Percentiles rank a stretch among this genome's conserved stretches.
phyloP scores from a whole-genome alignment of 2,888 invertebrate genomes.

The Oeneis ivallda region DNA sequence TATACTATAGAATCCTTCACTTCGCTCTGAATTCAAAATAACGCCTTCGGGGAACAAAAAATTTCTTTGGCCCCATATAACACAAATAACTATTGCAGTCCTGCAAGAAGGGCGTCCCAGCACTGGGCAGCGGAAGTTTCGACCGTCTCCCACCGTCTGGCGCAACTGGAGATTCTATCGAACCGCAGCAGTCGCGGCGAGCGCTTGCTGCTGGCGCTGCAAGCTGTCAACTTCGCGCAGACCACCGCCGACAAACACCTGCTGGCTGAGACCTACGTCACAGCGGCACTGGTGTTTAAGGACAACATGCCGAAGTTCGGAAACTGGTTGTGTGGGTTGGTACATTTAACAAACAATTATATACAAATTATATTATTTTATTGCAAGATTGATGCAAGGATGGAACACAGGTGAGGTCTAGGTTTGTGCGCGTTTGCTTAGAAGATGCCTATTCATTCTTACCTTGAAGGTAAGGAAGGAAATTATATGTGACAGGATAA shows the following conservation, averaged over 20 bases:
- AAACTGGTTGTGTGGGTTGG: slow-evolving; percentile 85
- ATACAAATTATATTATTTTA: too few species aligned
- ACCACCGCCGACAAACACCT: slow-evolving; percentile 87
- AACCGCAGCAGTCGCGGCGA: slow-evolving; percentile 83
- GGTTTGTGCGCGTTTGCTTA: too few species aligned
- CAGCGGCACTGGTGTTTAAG: slow-evolving; percentile 88
- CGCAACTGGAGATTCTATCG: slow-evolving; percentile 90
- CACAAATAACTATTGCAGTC: slow-evolving; percentile 56
- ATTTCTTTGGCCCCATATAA: too few species aligned
- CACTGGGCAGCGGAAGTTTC: slow-evolving; percentile 88
- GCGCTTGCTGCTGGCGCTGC: slow-evolving; percentile 87
- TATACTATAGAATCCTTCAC: too few species aligned
- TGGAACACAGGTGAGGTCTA: too few species aligned
- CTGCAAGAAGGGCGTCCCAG: slow-evolving; percentile 65
- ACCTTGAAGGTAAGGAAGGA: too few species aligned
- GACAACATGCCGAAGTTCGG: slow-evolving; percentile 85
- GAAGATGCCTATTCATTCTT: too few species aligned
- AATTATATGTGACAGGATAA: too few species aligned
- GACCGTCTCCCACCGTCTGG: slow-evolving; percentile 90
- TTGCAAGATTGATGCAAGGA: too few species aligned
- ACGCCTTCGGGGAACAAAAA: too few species aligned
- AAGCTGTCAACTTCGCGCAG: slow-evolving; percentile 94
- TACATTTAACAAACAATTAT: too few species aligned
- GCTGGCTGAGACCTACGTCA: slow-evolving; percentile 91
- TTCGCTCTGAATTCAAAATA: too few species aligned